phyloP scores from a whole-genome alignment of 2,888 invertebrate species.

The Lingula anatina region DNA sequence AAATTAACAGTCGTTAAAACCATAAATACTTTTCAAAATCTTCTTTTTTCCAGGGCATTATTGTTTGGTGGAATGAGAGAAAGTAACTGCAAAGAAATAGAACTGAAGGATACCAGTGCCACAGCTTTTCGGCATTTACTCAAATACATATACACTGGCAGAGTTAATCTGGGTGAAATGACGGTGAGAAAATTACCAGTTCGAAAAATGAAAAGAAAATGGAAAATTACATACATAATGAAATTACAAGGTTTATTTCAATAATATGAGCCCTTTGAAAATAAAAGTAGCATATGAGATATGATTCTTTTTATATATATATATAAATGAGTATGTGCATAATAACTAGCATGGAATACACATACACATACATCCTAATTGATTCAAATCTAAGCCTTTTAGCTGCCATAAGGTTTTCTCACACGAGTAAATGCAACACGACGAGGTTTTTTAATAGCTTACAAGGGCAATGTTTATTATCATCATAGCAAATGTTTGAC shows the following conservation, averaged over 20 bases:
- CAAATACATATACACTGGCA: slow-evolving; percentile 91
- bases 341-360: too few species aligned
- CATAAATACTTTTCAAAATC: too few species aligned
- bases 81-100: slow-evolving; percentile 66
- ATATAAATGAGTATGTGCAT: neutral
- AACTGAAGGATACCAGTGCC: slow-evolving; percentile 68
- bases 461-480: neutral
- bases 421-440: neutral
- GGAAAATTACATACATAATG: neutral
- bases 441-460: neutral
- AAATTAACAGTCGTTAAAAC: too few species aligned
- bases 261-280: too few species aligned
- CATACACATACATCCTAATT: too few species aligned
- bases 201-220: neutral
- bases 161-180: slow-evolving; percentile 59
- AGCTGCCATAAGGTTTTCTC: neutral
- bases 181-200: slow-evolving; percentile 53
- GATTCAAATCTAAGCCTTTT: neutral
- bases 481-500: too few species aligned
- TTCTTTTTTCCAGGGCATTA: slow-evolving; percentile 55
- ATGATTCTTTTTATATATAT: neutral
- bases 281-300: neutral
- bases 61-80: slow-evolving; percentile 63
- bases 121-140: slow-evolving; percentile 61
- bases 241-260: neutral